Evolutionary conservation across 2,113 vertebrate genomes (phyloP), one percentile per base, ranked within the genome.

Genomic region (Sciurus niger): DNA sequence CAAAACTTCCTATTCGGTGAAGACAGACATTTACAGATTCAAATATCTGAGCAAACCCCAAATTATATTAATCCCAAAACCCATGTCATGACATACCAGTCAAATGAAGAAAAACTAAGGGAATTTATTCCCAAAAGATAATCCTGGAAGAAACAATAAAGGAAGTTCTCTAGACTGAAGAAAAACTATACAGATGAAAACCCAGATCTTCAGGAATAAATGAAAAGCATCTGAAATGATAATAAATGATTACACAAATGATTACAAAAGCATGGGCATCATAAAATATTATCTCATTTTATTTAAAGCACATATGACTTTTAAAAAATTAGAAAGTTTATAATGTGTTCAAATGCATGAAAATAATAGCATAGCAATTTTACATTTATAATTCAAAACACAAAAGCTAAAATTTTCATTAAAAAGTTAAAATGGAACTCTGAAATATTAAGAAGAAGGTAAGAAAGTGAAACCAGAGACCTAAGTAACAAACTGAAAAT

Each of bases 391-490:
- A 82, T 83, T 74, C 58, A 82, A 74, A 90, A 20, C 67, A 17
- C 1, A 83, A 77, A 24, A 63, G 43, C 48, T 85, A 77, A 85
- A 80, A 2, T 73, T 17, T 73, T 25, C 46, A 84, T 79, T 65
- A 90, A 85, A 90, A 78, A 92, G 16, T 76, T 63, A 92, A 91
- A 87, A 72, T 20, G n/a, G 1, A 51, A 80, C 43, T 95, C 43
- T 63, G 85, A 95, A 84, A 43, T 53, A 90, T 82, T 80, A 20
- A 85, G 48, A 94, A 80, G n/a, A 94, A 72, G 28, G 4, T 43
- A 34, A 12, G 20, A 83, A 93, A 87, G 16, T 13, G 30, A 70
- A 63, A 74, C 8, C 55, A 65, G 74, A 87, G 68, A 70, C 8
- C 83, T n/a, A 85, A n/a, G 6, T 55, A 85, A 60, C 3, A 83